Evolutionary conservation across 2,113 vertebrate genomes (phyloP), one percentile per base, ranked within the genome.

Genomic region (Lepus americanus): DNA sequence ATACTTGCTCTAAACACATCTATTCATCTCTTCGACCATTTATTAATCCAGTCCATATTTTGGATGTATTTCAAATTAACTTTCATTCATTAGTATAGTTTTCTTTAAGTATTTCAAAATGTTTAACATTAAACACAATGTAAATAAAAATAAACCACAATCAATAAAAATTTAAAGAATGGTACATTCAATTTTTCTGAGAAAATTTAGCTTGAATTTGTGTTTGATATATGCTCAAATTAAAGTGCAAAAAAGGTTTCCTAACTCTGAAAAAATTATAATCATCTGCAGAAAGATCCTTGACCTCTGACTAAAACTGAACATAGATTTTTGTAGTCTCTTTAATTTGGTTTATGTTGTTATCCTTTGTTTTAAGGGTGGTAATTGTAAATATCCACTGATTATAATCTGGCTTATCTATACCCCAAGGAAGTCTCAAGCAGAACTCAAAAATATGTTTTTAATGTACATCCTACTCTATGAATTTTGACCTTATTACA

Each of bases 181-280:
- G 23, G 6, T 27, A 27, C 27, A 89, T 39, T 89, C 20, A 76
- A 17, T 82, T 72, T 94, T 85, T 84, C 29, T 20, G 80, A 73
- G 55, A 93, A 94, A 94, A 84, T 90, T 72, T 69, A 92, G 33
- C 93, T 95, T 87, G 3, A 78, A 69, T 69, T 90, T 39, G 29
- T 64, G 17, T 82, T 81, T 87, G 64, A 83, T 82, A 49, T 7
- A 51, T 72, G 10, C 19, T 53, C 64, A 94, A 88, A 92, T 88
- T 90, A 96, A 94, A 90, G 23, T 82, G 25, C 10, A 92, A 59
- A 90, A 96, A 90, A 83, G 20, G 9, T 63, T 74, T 90, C 29
- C 74, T 31, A 59, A 90, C 36, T 81, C 27, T 74, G 29, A 94
- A 80, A 95, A 95, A 77, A 9, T 72, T 72, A 87, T 27, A 78